Evolutionary conservation across 1,140 invertebrate genomes (phyloP), one percentile per base, ranked within the genome.

Genomic region (Calliphora vicina): DNA sequence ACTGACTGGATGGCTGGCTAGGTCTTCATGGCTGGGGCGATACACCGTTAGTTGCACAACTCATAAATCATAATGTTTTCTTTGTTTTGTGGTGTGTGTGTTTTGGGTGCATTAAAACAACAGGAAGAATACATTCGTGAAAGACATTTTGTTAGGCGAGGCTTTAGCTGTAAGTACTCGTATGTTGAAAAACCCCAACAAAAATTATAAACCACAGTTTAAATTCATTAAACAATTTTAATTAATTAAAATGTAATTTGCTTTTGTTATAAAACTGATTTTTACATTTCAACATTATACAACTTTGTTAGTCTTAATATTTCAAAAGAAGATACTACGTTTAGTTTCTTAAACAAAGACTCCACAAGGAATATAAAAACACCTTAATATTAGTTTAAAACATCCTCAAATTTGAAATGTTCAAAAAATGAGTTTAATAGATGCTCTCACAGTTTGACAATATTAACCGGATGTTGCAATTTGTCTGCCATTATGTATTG

Each of bases 11-110:
- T 57, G 15, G 50, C 50, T 57, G 50, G n/a, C 50, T 57, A n/a
- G 50, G 20, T 67, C 61, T 57, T 57, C 50, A n/a, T 67, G 61
- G 20, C 61, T 67, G n/a, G n/a, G 61, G n/a, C 20, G 23, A 67
- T 67, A 25, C 20, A 67, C 61, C 61, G 61, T 67, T 67, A 67
- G 61, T 67, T 67, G 61, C 20, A 25, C 20, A 67, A 25, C 61
- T 25, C 61, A 67, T 67, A 67, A 67, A 67, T 67, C 61, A 67
- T 67, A 67, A 67, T 67, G 23, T 67, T 67, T 67, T 67, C 45
- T 50, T 50, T 50, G 2, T n/a, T 50, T 50, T 50, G 12, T 50
- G 42, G 42, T 43, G n/a, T n/a, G n/a, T n/a, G n/a, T n/a, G n/a
- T n/a, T n/a, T 35, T 35, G 35, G 35, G 50, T 57, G 15, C n/a